Conservation (phyloP, 2,888 invertebrate genomes). For the Phyllotreta striolata region DNA sequence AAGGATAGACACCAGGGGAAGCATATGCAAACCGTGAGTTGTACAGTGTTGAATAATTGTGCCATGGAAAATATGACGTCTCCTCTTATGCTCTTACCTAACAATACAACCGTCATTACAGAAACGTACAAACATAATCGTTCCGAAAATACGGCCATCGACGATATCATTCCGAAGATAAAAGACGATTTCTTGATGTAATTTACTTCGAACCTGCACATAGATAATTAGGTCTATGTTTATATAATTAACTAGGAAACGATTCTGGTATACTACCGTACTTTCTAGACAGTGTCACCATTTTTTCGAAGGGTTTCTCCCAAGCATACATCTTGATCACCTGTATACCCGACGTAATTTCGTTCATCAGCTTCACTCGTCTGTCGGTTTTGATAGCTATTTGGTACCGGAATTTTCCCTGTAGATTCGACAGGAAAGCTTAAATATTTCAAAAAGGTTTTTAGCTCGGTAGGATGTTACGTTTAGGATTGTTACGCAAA, state of each 20-base stretch:
- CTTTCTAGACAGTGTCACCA: constrained; percentile 69
- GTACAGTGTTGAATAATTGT: constrained; percentile 79
- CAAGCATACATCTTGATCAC: constrained; percentile 84
- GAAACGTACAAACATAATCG: constrained; percentile 85
- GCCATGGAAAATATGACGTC: constrained; percentile 80
- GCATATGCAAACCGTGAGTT: constrained; percentile 50
- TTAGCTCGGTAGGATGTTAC: constrained; percentile 12
- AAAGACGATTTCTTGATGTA: constrained; percentile 71
- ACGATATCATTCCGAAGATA: constrained; percentile 71
- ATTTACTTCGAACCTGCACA: constrained; percentile 67
- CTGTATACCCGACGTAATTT: constrained; percentile 75
- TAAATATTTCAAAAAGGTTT: constrained; percentile 5
- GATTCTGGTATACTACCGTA: constrained; percentile 52
- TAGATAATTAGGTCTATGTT: background rate
- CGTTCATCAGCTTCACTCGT: constrained; percentile 75
- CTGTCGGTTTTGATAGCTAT: constrained; percentile 68
- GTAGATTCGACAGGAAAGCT: constrained; percentile 63
- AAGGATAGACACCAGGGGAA: constrained; percentile 49
- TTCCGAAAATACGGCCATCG: constrained; percentile 80
- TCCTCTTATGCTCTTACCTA: constrained; percentile 65
- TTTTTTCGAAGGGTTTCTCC: constrained; percentile 74
- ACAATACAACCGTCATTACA: constrained; percentile 77
- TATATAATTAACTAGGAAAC: background rate
- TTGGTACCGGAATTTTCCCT: constrained; percentile 61
- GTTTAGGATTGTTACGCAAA: no score